Conservation (phyloP, 2,113 vertebrate species). For the Arenaria interpres region DNA sequence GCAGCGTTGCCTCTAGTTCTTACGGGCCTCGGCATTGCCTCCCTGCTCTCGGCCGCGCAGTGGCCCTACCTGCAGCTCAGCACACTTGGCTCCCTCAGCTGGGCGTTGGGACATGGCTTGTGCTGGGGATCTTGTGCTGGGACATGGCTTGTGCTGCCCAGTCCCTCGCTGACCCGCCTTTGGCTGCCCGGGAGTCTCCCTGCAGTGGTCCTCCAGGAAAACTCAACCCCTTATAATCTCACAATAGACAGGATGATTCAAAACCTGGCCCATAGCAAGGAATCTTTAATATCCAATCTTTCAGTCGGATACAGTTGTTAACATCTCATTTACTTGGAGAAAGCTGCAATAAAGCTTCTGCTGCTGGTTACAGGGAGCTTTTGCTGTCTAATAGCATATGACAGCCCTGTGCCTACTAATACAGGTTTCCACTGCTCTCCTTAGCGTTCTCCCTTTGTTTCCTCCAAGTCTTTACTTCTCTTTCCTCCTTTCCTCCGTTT, state of each 20-base stretch:
- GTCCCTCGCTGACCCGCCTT: background rate
- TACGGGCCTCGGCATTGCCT: rapidly evolving
- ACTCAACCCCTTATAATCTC: background rate
- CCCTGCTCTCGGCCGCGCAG: background rate
- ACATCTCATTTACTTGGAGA: background rate
- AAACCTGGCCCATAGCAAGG: background rate
- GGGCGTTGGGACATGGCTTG: background rate
- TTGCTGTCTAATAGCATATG: background rate
- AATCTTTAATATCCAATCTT: background rate
- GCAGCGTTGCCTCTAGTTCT: background rate
- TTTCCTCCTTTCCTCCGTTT: background rate
- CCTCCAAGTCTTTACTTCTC: background rate
- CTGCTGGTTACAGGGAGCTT: background rate
- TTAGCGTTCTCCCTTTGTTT: background rate
- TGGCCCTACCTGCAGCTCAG: background rate
- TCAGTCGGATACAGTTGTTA: background rate
- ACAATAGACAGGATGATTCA: background rate
- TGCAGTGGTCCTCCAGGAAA: background rate
- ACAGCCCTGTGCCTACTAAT: background rate
- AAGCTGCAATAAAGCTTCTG: background rate
- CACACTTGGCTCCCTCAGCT: rapidly evolving
- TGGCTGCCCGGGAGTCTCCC: background rate
- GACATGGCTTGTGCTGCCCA: background rate
- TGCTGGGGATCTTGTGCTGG: background rate
- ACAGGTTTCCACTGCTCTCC: background rate